These are phyloP conservation scores for Falco naumanni DNA, from an alignment of 2,797 vertebrate species.

Conservation along the genomic window DNA sequence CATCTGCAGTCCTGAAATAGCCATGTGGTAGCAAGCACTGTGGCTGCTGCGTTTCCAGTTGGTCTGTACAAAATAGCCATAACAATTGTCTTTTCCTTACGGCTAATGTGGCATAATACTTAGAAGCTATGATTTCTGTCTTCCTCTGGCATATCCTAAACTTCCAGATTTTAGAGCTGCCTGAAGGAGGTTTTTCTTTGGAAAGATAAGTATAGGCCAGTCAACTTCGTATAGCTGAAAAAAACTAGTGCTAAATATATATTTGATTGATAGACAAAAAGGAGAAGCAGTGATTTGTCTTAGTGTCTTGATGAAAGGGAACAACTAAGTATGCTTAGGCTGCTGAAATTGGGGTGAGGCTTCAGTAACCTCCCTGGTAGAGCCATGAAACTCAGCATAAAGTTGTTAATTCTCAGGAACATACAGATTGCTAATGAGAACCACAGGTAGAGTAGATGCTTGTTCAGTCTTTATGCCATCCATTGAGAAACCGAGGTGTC, in stretches of 20 bases:
- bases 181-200: slow-evolving; percentile 14
- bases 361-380: background rate
- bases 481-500: background rate
- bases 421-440: background rate
- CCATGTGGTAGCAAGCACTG: background rate
- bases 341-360: background rate
- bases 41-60: slow-evolving; percentile 24
- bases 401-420: background rate
- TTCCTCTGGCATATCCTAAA: slow-evolving; percentile 12
- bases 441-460: background rate
- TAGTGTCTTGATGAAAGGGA: background rate
- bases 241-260: background rate
- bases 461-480: background rate
- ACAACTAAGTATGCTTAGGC: rapidly evolving
- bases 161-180: slow-evolving; percentile 13
- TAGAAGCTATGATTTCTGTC: slow-evolving; percentile 63
- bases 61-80: background rate
- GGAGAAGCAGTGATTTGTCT: background rate
- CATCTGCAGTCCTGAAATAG: slow-evolving; percentile 48
- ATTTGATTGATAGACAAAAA: slow-evolving; percentile 46
- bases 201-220: slow-evolving; percentile 30
- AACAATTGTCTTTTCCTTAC: slow-evolving; percentile 6
- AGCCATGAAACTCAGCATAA: background rate
- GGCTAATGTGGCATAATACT: slow-evolving; percentile 19
- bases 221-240: background rate